phyloP scores from a whole-genome alignment of 1,140 invertebrate species.

The Babylonia areolata region DNA sequence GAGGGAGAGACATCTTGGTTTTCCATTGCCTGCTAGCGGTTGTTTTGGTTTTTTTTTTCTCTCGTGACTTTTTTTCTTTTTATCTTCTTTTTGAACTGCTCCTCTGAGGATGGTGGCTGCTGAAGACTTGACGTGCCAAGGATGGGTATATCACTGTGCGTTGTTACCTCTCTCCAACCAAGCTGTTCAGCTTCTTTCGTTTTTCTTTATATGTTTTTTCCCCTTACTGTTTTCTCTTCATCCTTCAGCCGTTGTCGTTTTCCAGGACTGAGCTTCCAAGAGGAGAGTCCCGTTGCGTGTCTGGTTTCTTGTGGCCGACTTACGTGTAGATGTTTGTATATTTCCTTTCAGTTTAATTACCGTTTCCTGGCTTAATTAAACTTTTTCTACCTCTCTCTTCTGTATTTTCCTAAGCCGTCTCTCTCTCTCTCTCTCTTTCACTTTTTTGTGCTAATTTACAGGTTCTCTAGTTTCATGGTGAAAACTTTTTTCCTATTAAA shows the following conservation, averaged over 20 bases:
- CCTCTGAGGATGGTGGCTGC: neutral
- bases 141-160: constrained; percentile 11
- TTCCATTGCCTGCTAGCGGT: no score
- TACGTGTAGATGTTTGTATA: constrained; percentile 15
- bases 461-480: neutral
- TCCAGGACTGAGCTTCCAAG: neutral
- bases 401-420: no score
- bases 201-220: neutral
- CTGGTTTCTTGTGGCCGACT: neutral
- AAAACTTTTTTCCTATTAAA: neutral
- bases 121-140: constrained; percentile 25
- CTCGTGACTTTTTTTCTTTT: no score
- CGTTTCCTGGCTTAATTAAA: constrained; percentile 11
- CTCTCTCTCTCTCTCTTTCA: neutral
- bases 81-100: neutral
- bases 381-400: neutral
- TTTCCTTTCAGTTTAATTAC: constrained; percentile 19
- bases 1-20: no score
- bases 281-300: neutral
- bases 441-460: neutral
- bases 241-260: neutral
- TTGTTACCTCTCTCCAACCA: neutral
- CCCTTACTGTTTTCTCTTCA: neutral
- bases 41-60: no score
- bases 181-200: neutral